Percentiles rank a stretch among this genome's conserved stretches.
These are phyloP conservation scores for Toxonevra muliebris DNA, from an alignment of 2,888 invertebrate species.

Conservation along the genomic window DNA sequence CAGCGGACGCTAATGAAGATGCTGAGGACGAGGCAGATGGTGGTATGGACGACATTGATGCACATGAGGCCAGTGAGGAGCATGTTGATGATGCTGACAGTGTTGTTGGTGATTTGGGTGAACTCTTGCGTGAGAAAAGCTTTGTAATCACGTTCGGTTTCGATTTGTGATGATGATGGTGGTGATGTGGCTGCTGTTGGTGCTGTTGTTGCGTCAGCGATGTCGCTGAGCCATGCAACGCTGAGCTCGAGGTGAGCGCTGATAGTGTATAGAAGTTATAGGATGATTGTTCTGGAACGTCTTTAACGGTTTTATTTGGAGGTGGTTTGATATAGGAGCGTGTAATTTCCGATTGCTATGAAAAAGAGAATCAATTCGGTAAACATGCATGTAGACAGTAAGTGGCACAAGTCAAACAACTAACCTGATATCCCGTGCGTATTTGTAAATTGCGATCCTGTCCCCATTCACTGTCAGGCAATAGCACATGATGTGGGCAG, in stretches of 20 bases:
- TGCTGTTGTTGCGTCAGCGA: constrained; percentile 22
- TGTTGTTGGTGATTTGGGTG: constrained; percentile 61
- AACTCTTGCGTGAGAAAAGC: constrained; percentile 64
- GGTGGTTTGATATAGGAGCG: constrained; percentile 74
- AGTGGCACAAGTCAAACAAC: constrained; percentile 7
- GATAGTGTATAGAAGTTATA: constrained; percentile 49
- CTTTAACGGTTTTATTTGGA: constrained; percentile 75
- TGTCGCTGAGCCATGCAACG: constrained; percentile 31
- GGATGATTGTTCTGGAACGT: constrained; percentile 69
- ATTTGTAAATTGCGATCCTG: constrained; percentile 69
- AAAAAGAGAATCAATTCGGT: constrained; percentile 35
- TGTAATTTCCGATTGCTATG: constrained; percentile 74
- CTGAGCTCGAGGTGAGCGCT: constrained; percentile 37
- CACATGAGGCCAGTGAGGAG: constrained; percentile 53
- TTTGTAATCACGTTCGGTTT: constrained; percentile 65
- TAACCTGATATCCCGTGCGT: constrained; percentile 73
- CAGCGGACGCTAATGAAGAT: constrained; percentile 50
- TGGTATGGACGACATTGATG: constrained; percentile 50
- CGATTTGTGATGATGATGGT: constrained; percentile 54
- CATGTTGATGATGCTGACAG: constrained; percentile 48
- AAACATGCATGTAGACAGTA: neutral
- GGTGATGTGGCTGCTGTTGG: constrained; percentile 39
- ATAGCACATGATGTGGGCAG: constrained; percentile 72
- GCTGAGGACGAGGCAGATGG: constrained; percentile 53
- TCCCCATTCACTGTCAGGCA: constrained; percentile 74